Conservation (phyloP, 2,888 invertebrate genomes). For the Mythimna albipuncta region DNA sequence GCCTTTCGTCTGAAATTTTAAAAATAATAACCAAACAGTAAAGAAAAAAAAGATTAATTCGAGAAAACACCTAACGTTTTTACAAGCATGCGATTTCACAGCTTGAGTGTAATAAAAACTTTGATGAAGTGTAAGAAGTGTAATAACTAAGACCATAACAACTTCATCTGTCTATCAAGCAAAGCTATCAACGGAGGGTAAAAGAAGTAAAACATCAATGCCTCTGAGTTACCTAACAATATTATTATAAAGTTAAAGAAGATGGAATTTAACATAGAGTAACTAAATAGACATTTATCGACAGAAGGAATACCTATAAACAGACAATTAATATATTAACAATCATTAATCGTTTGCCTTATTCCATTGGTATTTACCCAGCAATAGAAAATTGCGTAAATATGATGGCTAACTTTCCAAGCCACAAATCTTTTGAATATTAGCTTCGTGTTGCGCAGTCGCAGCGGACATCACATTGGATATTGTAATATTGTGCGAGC, state of each 20-base stretch:
- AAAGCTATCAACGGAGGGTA: background rate
- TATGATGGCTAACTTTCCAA: conserved; percentile 40
- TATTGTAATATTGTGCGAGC: conserved; percentile 66
- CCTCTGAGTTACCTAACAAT: background rate
- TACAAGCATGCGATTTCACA: background rate
- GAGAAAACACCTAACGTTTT: background rate
- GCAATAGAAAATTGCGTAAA: conserved; percentile 46
- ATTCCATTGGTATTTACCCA: conserved; percentile 3
- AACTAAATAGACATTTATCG: background rate
- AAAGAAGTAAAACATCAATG: background rate
- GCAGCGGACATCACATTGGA: conserved; percentile 59
- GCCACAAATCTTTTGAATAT: conserved; percentile 57
- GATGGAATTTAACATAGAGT: background rate
- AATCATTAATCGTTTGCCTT: background rate
- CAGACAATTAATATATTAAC: conserved; percentile 11
- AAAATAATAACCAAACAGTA: no score
- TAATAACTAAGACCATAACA: no score
- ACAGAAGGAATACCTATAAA: background rate
- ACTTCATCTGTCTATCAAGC: background rate
- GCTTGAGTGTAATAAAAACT: background rate
- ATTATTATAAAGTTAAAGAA: background rate
- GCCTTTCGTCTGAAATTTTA: no score
- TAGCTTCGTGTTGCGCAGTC: conserved; percentile 60
- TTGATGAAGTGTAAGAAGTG: background rate
- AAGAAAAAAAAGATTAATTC: no score